Evolutionary conservation across 2,888 invertebrate genomes (phyloP).

Genomic region (Cephus pulcher): DNA sequence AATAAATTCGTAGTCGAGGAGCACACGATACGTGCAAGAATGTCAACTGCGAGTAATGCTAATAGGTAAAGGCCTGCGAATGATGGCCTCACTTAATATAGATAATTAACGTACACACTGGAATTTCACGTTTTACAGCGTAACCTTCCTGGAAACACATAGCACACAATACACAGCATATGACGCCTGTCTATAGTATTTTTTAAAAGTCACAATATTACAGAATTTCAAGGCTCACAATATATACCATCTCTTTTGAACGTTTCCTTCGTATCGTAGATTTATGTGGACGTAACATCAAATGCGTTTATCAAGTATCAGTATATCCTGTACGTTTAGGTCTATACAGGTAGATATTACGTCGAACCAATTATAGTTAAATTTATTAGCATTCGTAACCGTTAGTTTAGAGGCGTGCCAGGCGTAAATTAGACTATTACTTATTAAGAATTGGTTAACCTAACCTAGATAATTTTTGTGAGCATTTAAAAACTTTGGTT

Average conservation of each 20-base stretch:
- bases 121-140: neutral
- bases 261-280: neutral
- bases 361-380: neutral
- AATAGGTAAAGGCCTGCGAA: neutral
- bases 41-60: neutral
- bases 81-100: neutral
- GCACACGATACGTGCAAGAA: neutral
- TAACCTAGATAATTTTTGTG: neutral
- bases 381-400: neutral
- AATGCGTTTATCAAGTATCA: neutral
- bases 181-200: neutral
- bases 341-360: neutral
- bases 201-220: neutral
- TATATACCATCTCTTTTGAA: neutral
- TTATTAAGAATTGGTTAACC: neutral
- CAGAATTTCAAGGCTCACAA: neutral
- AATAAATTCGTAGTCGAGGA: neutral
- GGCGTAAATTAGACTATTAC: neutral
- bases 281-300: neutral
- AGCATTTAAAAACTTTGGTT: neutral
- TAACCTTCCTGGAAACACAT: neutral
- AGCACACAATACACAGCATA: neutral
- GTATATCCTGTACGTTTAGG: neutral
- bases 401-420: neutral
- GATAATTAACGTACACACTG: neutral